Conservation (phyloP, 2,797 vertebrate species). For the Phrynocephalus vlangalii region DNA sequence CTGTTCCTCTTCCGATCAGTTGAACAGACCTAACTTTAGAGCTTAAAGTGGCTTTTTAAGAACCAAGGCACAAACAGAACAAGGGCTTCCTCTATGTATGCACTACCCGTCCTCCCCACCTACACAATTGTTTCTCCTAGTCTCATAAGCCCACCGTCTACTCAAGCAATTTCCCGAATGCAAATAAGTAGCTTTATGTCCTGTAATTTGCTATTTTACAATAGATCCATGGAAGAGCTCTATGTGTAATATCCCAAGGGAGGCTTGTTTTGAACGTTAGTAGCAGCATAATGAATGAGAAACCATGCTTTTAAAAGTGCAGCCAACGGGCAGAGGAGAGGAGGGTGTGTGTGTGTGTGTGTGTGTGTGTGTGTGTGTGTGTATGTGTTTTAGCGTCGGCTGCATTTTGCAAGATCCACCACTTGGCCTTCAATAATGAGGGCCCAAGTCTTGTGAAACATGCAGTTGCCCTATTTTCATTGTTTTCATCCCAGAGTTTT, state of each 20-base stretch:
- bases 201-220: conserved; percentile 47
- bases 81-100: not conserved
- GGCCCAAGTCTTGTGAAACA: not conserved
- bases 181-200: conserved; percentile 38
- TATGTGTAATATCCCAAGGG: conserved; percentile 27
- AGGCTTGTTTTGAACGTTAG: conserved; percentile 38
- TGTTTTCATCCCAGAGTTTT: not conserved
- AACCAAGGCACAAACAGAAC: conserved; percentile 12
- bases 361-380: too few relatives aligned
- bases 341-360: too few relatives aligned
- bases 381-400: not conserved
- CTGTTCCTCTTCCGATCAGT: not conserved
- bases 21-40: not conserved
- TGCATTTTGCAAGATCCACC: conserved; percentile 16
- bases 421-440: not conserved
- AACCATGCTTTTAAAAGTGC: conserved; percentile 17
- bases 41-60: conserved; percentile 4
- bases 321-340: not conserved
- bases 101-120: not conserved
- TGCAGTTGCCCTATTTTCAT: not conserved
- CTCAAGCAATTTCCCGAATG: conserved; percentile 12
- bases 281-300: conserved; percentile 43
- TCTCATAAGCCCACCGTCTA: not conserved
- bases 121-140: not conserved
- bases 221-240: conserved; percentile 27